These are phyloP conservation scores for Nothocercus julius DNA, from an alignment of 2,113 vertebrate species.

Conservation along the genomic window DNA sequence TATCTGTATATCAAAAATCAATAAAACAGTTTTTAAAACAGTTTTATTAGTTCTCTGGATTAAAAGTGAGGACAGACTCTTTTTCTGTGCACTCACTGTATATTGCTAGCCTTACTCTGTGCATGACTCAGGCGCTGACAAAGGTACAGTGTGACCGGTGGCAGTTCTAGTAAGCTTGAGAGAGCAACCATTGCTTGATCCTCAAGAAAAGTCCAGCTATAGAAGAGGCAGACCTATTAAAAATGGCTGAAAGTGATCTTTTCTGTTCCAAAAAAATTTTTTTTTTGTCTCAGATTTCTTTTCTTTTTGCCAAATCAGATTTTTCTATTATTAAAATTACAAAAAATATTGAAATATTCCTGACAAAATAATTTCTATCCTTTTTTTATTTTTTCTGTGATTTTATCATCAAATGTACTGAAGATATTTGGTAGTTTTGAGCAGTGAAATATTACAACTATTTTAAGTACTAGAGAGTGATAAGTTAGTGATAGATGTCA, in stretches of 20 bases:
- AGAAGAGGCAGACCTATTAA: neutral
- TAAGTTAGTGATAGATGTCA: neutral
- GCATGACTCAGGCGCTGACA: neutral
- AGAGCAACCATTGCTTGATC: neutral
- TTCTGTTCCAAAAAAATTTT: neutral
- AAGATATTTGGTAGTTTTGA: neutral
- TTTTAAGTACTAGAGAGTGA: neutral
- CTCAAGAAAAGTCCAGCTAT: neutral
- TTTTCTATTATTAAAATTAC: neutral
- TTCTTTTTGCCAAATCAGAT: neutral
- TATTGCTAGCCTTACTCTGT: neutral
- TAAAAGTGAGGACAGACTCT: neutral
- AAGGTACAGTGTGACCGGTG: neutral
- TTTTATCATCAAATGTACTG: neutral
- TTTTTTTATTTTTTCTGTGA: neutral
- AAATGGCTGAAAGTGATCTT: neutral
- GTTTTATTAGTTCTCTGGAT: neutral
- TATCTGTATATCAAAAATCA: neutral
- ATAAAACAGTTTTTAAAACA: neutral
- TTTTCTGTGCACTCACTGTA: neutral
- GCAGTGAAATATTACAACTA: neutral
- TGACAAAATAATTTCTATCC: neutral
- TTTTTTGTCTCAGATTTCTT: neutral
- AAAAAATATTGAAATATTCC: neutral
- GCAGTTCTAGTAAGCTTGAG: neutral